Conservation (phyloP, 2,888 invertebrate genomes). For the Ochropleura leucogaster region DNA sequence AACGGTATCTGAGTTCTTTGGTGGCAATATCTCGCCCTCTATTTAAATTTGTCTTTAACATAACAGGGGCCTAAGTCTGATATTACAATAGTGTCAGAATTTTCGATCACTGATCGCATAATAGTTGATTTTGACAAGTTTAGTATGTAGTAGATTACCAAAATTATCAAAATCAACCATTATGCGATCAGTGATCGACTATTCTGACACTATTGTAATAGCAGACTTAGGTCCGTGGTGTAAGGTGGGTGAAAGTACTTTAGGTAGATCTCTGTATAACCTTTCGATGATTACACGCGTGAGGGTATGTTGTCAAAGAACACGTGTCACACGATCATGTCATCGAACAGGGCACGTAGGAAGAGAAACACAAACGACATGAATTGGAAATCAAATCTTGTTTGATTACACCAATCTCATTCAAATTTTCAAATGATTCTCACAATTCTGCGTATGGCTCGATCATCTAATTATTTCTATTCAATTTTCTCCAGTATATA, state of each 20-base stretch:
- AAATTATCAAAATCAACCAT: too few relatives aligned
- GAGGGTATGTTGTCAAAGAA: conserved; percentile 8
- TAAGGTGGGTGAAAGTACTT: background rate
- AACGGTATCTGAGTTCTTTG: background rate
- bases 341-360: conserved; percentile 10
- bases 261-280: background rate
- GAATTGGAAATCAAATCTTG: conserved; percentile 51
- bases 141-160: too few relatives aligned
- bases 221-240: too few relatives aligned
- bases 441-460: background rate
- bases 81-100: too few relatives aligned
- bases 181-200: too few relatives aligned
- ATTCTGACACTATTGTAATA: too few relatives aligned
- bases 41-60: background rate
- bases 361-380: conserved; percentile 23
- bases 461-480: conserved; percentile 15
- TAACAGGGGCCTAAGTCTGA: too few relatives aligned
- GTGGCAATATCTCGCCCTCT: background rate
- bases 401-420: conserved; percentile 44
- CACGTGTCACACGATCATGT: conserved; percentile 20
- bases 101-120: too few relatives aligned
- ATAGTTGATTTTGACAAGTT: too few relatives aligned
- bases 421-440: background rate
- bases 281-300: background rate
- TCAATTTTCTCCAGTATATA: background rate